Percentiles rank a stretch among this genome's conserved stretches.
Evolutionary conservation across 2,797 vertebrate genomes (phyloP).

Genomic region (Champsocephalus gunnari): DNA sequence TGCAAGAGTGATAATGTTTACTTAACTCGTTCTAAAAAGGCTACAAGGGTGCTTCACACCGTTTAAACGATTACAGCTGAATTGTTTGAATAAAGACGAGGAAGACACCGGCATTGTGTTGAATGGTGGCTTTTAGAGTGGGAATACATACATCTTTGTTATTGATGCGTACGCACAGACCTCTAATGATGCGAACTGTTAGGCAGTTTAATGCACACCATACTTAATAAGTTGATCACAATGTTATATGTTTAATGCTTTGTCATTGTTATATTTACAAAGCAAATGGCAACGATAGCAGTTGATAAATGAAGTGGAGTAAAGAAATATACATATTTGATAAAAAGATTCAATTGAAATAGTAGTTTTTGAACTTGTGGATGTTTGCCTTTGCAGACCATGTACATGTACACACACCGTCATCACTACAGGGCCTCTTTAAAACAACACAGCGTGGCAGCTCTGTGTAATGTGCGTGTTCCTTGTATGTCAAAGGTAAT

Average conservation of each 20-base stretch:
- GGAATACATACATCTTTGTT: background rate
- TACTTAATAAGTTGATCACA: background rate
- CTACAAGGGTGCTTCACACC: background rate
- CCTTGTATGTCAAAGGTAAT: no score
- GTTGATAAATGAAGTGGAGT: background rate
- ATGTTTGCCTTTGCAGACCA: no score
- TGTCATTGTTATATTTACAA: constrained; percentile 2
- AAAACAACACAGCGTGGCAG: no score
- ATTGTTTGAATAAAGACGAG: background rate
- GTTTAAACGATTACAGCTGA: background rate
- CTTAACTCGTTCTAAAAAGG: constrained; percentile 10
- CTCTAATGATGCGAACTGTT: no score
- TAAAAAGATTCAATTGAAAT: no score
- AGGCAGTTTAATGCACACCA: background rate
- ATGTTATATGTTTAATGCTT: background rate
- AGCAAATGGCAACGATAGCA: no score
- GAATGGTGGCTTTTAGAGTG: background rate
- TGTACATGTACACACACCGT: no score
- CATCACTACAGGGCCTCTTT: no score
- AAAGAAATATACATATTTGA: background rate
- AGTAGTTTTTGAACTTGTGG: no score
- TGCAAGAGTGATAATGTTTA: constrained; percentile 27
- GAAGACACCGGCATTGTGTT: background rate
- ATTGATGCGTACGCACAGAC: background rate
- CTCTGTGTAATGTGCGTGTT: no score